Evolutionary conservation across 1,140 invertebrate species (phyloP).

Genomic region (Microplitis demolitor): DNA sequence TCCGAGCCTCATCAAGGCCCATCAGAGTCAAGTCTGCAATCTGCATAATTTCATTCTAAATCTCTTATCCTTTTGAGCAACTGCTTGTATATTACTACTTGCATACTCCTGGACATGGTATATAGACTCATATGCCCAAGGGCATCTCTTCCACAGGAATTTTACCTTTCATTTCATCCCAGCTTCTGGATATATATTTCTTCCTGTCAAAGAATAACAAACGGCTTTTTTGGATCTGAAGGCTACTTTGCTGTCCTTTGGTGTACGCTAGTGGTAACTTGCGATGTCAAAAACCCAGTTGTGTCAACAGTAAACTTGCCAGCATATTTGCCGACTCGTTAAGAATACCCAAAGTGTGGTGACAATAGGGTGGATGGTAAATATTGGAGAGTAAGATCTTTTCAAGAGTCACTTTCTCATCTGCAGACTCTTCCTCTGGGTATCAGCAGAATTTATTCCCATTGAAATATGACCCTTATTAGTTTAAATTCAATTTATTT

Average conservation of each 20-base stretch:
- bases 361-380: constrained; percentile 18
- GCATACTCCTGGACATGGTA: not conserved
- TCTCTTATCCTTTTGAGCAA: constrained; percentile 38
- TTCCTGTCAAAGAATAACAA: not conserved
- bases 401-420: too few relatives aligned
- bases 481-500: too few relatives aligned
- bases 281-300: not conserved
- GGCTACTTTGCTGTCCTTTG: not conserved
- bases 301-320: not conserved
- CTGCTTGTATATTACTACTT: constrained; percentile 27
- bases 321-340: constrained; percentile 27
- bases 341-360: constrained; percentile 19
- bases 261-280: not conserved
- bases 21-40: constrained; percentile 57
- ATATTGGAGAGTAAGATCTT: constrained; percentile 33
- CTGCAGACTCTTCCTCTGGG: too few relatives aligned
- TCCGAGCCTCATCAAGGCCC: constrained; percentile 47
- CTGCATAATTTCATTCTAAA: constrained; percentile 57
- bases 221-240: not conserved
- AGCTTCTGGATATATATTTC: constrained; percentile 2
- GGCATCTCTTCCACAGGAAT: not conserved
- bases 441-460: too few relatives aligned
- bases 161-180: not conserved
- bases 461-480: too few relatives aligned
- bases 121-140: not conserved